phyloP scores from a whole-genome alignment of 2,797 vertebrate species.

The Mus spretus region DNA sequence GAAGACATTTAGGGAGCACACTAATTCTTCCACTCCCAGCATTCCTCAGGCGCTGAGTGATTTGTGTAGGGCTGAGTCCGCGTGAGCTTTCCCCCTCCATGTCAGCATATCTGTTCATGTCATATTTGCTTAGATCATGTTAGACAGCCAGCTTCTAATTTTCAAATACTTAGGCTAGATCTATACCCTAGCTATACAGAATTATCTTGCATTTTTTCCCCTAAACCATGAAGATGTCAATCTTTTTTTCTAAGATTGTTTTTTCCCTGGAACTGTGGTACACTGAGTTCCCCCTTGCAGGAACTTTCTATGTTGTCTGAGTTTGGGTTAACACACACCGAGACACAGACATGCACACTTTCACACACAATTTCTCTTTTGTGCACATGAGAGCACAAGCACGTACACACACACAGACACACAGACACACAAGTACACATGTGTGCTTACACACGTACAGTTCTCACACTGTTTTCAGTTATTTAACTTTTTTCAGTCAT shows the following conservation, averaged over 20 bases:
- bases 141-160: not conserved
- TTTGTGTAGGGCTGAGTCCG: not conserved
- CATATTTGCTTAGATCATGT: not conserved
- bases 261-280: not conserved
- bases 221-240: not conserved
- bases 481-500: not conserved
- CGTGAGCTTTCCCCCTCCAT: not conserved
- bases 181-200: not conserved
- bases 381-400: too few species aligned
- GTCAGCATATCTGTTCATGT: not conserved
- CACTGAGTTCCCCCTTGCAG: not conserved
- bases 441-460: too few species aligned
- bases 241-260: not conserved
- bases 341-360: not conserved
- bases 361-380: not conserved
- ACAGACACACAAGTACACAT: not conserved
- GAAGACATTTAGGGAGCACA: not conserved
- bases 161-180: not conserved
- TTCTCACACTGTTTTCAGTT: not conserved
- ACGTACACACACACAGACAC: not conserved
- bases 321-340: not conserved
- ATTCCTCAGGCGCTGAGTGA: not conserved
- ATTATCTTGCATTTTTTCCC: not conserved
- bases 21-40: not conserved
- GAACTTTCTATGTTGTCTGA: not conserved